Base-by-base conservation (phyloP, 2,113 vertebrate species). In the Sclerurus mexicanus region DNA sequence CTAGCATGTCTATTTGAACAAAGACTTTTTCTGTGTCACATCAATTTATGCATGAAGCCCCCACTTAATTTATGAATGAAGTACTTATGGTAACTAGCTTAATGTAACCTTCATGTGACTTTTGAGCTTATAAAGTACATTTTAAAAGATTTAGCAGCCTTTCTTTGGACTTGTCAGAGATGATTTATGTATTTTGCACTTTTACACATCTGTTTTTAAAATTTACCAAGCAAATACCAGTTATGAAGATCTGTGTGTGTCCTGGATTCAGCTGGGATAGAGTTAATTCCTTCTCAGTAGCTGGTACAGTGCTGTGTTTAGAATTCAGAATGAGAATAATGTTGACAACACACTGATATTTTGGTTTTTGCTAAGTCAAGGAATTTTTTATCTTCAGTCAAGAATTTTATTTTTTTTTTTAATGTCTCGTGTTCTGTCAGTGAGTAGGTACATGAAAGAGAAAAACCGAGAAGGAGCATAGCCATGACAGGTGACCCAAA, bases 191-290 rank as follows among this genome's bases (percentile, higher is more conserved):
- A 59, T 75, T 93, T 87, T 91, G 21, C 52, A 42, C 56, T 85
- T 87, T 71, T 74, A 67, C 30, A 68, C 64, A 66, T 89, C 62
- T 82, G 66, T 9, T 89, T 87, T 89, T 85, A 72, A 87, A 85
- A 63, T 85, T 78, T 87, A 30, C 52, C 69, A 85, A 69, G 67
- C 9, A 87, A 87, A 82, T 50, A 60, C 18, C 27, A 42, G 42
- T 67, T 89, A 91, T 50, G 39, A 72, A 89, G 55, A 71, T 93
- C 30, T 89, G 13, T 60, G 24, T 39, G 15, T 67, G 39, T 68
- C 46, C 62, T 60, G n/a, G 24, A 60, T 47, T 83, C 62, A 68
- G 11, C 30, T 53, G 71, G 14, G 25, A 46, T 40, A 67, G n/a
- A 60, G 59, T 60, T 68, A 68, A 68, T n/a, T 60, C 53, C 16